Evolutionary conservation across 2,888 invertebrate species (phyloP), one percentile per base, ranked within the genome.

Genomic region (Chaitophorus viminalis): DNA sequence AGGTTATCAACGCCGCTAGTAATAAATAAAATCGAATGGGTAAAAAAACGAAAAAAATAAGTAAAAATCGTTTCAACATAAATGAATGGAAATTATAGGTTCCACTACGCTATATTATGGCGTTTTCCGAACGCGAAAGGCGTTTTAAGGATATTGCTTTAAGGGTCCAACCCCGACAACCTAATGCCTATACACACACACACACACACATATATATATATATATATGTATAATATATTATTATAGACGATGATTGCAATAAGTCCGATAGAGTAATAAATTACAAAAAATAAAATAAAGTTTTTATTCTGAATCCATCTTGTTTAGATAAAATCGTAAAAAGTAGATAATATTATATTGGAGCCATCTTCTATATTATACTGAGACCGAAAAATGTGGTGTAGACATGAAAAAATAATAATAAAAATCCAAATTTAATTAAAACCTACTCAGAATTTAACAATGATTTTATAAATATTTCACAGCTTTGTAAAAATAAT

Each of bases 101-200:
- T 79, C 36, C 72, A 29, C n/a, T n/a, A n/a, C 25, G 68, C 85
- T 11, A 54, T 36, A 68, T 78, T 86, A 79, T 76, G 36, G 86
- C 72, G 31, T 81, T 87, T 87, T 65, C 60, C 79, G 72, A 72
- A 81, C 81, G 79, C 25, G 74, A 87, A 81, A 87, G 72, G 74
- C 87, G 79, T 87, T 87, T 87, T 87, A 87, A 87, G 79, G 87
- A 87, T 81, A 87, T 87, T 87, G 81, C 79, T 29, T 79, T 46
- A 6, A 60, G 39, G 79, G 72, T 79, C 31, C 60, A 52, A 74
- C 79, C 86, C 54, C 54, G 36, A 74, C 39, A 74, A 65, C n/a
- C 60, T 25, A 29, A 84, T 54, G 46, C 46, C 46, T 46, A 46
- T 14, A 46, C 14, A 11, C 1, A 14, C 14, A 60, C 31, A 29